Evolutionary conservation across 2,113 vertebrate species (phyloP), one percentile per base, ranked within the genome.

Genomic region (Lontra canadensis): DNA sequence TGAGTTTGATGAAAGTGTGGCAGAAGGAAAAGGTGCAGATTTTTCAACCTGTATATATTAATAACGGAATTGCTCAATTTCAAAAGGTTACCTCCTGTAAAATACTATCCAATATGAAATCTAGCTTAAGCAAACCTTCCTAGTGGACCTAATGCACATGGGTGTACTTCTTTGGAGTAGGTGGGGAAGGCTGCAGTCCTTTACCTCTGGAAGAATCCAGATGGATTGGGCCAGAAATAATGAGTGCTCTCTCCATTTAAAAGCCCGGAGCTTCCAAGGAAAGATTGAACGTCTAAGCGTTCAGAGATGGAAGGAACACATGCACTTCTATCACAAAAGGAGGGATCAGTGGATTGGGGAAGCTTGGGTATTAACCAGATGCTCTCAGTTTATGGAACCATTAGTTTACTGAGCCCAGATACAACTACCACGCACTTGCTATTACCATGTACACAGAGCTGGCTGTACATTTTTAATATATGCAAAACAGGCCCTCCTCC

Each of bases 251-350:
- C 31, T 4, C 31, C 13, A 47, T 34, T 34, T 34, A 5, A 17
- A 55, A 7, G 26, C 7, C 11, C 14, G 34, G 59, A 83, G 23
- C 49, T 61, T 88, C n/a, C 1, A 18, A 63, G 49, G 17, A 73
- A 61, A n/a, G 12, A 14, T 39, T 74, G 6, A 18, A 3, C 15
- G 34, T 55, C 1, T n/a, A 31, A 6, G 25, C 15, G 0, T 47
- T 63, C 44, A 80, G 20, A 71, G 42, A 63, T 69, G 20, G 69
- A 36, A 91, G 6, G 14, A 29, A 14, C 26, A 6, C 21, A 2
- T 23, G 25, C 1, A 67, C 3, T 12, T 55, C 14, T 47, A 1
- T 4, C 0, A 13, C 6, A 61, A 39, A 4, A 59, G 39, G 26
- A 63, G 47, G 14, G 0, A 10, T 31, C 61, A 3, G 0, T 29